These are phyloP conservation scores for Drosophila azteca DNA, from an alignment of 1,140 invertebrate species.

Conservation along the genomic window DNA sequence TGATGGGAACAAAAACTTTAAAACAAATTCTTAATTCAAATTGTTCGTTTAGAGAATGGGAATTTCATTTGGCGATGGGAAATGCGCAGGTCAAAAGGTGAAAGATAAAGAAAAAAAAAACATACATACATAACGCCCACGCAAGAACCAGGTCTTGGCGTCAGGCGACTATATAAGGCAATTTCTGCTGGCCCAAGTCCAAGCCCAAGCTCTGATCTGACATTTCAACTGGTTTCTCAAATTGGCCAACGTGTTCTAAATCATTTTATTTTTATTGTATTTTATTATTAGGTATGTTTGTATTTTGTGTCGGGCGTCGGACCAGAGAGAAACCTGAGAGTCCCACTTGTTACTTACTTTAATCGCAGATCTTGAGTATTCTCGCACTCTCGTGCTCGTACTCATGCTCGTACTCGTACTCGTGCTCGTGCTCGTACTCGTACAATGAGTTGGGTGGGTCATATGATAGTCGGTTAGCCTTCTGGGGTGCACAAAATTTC, in stretches of 20 bases:
- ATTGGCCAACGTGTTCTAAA: slow-evolving; percentile 15
- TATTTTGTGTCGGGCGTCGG: slow-evolving; percentile 2
- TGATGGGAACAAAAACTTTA: slow-evolving; percentile 31
- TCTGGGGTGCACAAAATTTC: slow-evolving; percentile 1
- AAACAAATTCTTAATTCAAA: slow-evolving; percentile 38
- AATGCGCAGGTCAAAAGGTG: slow-evolving; percentile 24
- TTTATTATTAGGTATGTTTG: neutral
- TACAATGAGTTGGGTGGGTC: no score
- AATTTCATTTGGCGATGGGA: slow-evolving; percentile 9
- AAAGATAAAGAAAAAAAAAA: slow-evolving; percentile 9
- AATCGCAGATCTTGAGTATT: no score
- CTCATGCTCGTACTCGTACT: no score
- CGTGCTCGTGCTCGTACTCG: no score
- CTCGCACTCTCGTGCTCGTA: no score
- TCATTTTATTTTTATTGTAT: slow-evolving; percentile 4
- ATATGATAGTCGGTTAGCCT: no score
- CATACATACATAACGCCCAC: neutral
- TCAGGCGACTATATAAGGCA: slow-evolving; percentile 28
- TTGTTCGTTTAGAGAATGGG: slow-evolving; percentile 34
- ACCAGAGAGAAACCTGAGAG: no score
- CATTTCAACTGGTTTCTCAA: slow-evolving; percentile 38
- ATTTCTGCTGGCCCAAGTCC: neutral
- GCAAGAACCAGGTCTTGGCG: neutral
- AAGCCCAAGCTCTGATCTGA: slow-evolving; percentile 1
- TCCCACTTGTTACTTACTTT: no score